phyloP scores from a whole-genome alignment of 2,888 invertebrate genomes.

The Neoitamus cyanurus region DNA sequence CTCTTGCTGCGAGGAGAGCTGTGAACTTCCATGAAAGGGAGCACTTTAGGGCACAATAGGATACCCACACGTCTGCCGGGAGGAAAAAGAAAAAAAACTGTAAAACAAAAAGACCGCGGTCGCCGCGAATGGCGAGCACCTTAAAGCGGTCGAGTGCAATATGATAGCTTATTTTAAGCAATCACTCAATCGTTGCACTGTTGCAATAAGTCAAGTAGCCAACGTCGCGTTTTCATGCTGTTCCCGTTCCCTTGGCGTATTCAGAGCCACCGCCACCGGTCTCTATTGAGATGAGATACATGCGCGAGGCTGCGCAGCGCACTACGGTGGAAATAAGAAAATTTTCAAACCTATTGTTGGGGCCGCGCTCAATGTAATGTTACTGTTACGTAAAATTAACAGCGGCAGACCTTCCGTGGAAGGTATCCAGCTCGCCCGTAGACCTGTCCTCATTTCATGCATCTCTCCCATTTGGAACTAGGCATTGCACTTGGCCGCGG shows the following conservation, averaged over 20 bases:
- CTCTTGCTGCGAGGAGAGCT: not conserved
- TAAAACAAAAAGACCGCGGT: not conserved
- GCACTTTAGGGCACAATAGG: constrained; percentile 17
- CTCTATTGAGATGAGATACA: not conserved
- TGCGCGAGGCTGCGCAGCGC: constrained; percentile 18
- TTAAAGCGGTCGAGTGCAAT: constrained; percentile 43
- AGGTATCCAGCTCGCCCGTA: constrained; percentile 16
- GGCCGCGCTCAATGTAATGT: constrained; percentile 19
- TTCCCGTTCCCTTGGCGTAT: constrained; percentile 9
- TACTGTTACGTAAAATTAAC: constrained; percentile 43
- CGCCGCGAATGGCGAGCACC: not conserved
- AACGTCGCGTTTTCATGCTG: constrained; percentile 9
- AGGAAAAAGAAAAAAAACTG: not conserved
- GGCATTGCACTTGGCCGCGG: constrained; percentile 44
- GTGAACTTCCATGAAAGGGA: constrained; percentile 15
- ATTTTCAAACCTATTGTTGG: constrained; percentile 33
- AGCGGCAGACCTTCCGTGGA: constrained; percentile 29
- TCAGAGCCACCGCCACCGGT: not conserved
- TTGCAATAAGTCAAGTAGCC: constrained; percentile 43
- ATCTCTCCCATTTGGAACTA: constrained; percentile 41
- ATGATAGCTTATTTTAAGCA: constrained; percentile 40
- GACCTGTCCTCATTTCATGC: constrained; percentile 41
- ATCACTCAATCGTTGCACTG: constrained; percentile 42
- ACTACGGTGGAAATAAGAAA: constrained; percentile 6
- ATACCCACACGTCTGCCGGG: not conserved